Percentiles rank a stretch among this genome's conserved stretches.
These are phyloP conservation scores for Psammodynastes pulverulentus DNA, from an alignment of 2,113 vertebrate species.

Conservation along the genomic window DNA sequence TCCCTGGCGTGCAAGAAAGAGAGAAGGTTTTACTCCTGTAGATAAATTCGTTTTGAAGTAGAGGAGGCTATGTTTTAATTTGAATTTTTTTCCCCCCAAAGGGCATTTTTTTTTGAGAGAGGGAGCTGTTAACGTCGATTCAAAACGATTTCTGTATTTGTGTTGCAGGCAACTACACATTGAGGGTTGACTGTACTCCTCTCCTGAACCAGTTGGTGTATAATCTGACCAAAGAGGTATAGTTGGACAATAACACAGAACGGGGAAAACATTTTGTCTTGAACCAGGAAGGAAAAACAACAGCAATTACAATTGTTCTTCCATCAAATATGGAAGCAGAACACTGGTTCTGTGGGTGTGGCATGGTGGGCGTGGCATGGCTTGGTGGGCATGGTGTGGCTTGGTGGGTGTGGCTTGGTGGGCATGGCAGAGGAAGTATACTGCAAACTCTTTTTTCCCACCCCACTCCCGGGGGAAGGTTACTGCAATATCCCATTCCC, in stretches of 20 bases:
- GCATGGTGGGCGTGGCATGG: no score
- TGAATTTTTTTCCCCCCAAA: neutral
- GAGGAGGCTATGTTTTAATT: neutral
- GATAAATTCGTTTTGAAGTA: conserved; percentile 12
- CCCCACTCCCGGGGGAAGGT: no score
- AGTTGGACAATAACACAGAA: neutral
- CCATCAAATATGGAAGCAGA: neutral
- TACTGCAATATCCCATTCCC: no score
- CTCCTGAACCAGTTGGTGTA: conserved; percentile 88
- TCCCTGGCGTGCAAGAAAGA: neutral
- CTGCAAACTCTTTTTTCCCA: no score
- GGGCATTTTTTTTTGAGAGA: neutral
- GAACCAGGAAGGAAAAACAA: neutral
- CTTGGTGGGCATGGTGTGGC: no score
- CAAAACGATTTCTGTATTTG: conserved; percentile 33
- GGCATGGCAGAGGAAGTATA: no score
- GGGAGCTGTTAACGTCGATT: neutral
- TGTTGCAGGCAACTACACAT: conserved; percentile 89
- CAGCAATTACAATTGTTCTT: neutral
- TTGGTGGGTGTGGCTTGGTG: no score
- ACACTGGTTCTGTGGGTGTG: no score
- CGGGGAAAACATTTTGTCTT: neutral
- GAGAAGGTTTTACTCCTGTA: conserved; percentile 24
- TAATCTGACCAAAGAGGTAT: conserved; percentile 88
- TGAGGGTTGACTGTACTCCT: conserved; percentile 93